phyloP scores from a whole-genome alignment of 2,797 vertebrate species.

The Rhadinocentrus ornatus region DNA sequence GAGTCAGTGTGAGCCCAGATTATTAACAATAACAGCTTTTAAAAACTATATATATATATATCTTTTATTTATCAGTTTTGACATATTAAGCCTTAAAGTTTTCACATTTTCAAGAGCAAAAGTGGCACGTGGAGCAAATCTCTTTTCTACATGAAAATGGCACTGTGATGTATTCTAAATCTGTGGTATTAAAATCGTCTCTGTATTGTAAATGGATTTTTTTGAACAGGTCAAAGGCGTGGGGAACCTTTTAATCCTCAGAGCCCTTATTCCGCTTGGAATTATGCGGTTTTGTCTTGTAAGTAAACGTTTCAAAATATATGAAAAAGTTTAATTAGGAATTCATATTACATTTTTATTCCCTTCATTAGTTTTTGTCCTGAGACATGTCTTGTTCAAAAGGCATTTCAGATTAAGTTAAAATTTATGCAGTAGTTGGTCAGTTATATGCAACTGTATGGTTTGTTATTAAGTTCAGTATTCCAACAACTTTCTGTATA shows the following conservation, averaged over 20 bases:
- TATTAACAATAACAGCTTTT: neutral
- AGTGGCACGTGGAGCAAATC: neutral
- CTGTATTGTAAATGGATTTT: constrained; percentile 4
- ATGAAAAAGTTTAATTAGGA: neutral
- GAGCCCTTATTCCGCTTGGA: neutral
- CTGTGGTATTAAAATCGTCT: neutral
- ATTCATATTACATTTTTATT: neutral
- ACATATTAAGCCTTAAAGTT: too few species aligned
- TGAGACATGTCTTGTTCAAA: neutral
- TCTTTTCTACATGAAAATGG: neutral
- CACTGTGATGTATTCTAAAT: neutral
- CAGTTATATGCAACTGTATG: neutral
- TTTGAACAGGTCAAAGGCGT: neutral
- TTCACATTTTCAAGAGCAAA: neutral
- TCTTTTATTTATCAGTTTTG: neutral
- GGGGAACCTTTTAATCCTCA: constrained; percentile 2
- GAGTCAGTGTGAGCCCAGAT: neutral
- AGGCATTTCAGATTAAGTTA: neutral
- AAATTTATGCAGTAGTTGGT: neutral
- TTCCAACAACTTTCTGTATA: neutral
- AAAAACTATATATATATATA: neutral
- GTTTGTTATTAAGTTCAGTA: neutral
- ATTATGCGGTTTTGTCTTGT: neutral
- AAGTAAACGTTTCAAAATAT: neutral
- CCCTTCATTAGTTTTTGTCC: neutral